Evolutionary conservation across 2,888 invertebrate species (phyloP), one percentile per base, ranked within the genome.

Genomic region (Aelia acuminata): DNA sequence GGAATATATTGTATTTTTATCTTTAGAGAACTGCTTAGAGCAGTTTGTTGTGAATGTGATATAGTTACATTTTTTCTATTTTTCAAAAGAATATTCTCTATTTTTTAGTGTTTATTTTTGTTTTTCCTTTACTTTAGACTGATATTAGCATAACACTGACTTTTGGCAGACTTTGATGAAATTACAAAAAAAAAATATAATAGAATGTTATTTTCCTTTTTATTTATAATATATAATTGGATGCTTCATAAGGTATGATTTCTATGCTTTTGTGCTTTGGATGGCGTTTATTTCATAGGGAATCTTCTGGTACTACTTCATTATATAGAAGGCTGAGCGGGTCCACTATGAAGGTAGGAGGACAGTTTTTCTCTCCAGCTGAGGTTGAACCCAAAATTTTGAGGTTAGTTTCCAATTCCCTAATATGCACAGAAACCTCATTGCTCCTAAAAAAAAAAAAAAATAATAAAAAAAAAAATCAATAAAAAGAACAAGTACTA

Each of bases 321-420:
- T 39, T 75, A 43, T 80, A 80, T 80, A 80, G 80, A 47, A 80
- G 80, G 43, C 80, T 80, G 80, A 80, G 80, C 20, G 80, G n/a
- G 22, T 80, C 80, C 80, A 43, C 80, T n/a, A 80, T 80, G 80
- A 80, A 80, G 80, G 80, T 80, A 80, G 80, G 80, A 80, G 80
- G 80, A 80, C 80, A 80, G 80, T 80, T 22, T 80, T 80, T 47
- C 22, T 80, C 80, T 80, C 43, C 80, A 15, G 80, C 80, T 43
- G 80, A 80, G 22, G 43, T 80, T 35, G 43, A 80, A 43, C 80
- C 80, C 11, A 80, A 80, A 80, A 43, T 47, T 1, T 80, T 80
- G 80, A 80, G 80, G 80, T 80, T 47, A 80, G 80, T 80, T 39
- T 80, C n/a, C n/a, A 47, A 80, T 80, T 80, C 80, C 80, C 80